A percentile compares a stretch with the other conserved stretches of the same genome.
Evolutionary conservation across 2,113 vertebrate genomes (phyloP).

Genomic region (Channa maculata): DNA sequence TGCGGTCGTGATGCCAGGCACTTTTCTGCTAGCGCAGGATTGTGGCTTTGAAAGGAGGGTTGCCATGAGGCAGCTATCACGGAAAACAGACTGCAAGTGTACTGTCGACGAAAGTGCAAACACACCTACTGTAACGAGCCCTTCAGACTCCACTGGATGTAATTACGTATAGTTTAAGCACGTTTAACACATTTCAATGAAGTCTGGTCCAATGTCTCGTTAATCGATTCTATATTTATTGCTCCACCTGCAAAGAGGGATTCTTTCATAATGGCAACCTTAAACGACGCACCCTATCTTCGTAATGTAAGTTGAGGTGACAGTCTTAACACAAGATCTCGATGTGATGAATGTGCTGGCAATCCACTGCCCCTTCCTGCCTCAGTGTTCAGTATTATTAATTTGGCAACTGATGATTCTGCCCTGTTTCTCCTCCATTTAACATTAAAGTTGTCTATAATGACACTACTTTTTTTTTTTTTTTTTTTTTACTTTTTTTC

Average conservation of each 20-base stretch:
- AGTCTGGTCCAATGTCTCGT: background rate
- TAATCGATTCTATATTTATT: background rate
- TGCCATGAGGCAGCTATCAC: slow-evolving; percentile 66
- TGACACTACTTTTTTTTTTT: background rate
- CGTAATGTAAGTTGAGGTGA: slow-evolving; percentile 43
- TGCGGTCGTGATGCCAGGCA: slow-evolving; percentile 70
- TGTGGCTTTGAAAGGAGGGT: slow-evolving; percentile 70
- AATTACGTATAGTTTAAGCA: rapidly evolving
- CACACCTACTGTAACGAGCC: rapidly evolving
- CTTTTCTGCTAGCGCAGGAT: slow-evolving; percentile 69
- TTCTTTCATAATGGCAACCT: slow-evolving; percentile 68
- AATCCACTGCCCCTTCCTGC: background rate
- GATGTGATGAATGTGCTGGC: slow-evolving; percentile 24
- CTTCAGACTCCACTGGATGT: rapidly evolving
- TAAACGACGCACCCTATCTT: slow-evolving; percentile 36
- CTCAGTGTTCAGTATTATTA: background rate
- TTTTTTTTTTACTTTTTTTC: background rate
- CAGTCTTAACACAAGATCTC: slow-evolving; percentile 47
- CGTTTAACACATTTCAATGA: rapidly evolving
- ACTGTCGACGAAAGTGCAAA: background rate
- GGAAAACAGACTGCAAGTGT: slow-evolving; percentile 33
- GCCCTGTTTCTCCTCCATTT: background rate
- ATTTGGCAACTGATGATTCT: background rate
- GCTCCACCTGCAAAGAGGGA: slow-evolving; percentile 33
- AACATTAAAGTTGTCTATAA: background rate